These are phyloP conservation scores for Bombyx mori DNA, from an alignment of 1,140 invertebrate species.

Conservation along the genomic window DNA sequence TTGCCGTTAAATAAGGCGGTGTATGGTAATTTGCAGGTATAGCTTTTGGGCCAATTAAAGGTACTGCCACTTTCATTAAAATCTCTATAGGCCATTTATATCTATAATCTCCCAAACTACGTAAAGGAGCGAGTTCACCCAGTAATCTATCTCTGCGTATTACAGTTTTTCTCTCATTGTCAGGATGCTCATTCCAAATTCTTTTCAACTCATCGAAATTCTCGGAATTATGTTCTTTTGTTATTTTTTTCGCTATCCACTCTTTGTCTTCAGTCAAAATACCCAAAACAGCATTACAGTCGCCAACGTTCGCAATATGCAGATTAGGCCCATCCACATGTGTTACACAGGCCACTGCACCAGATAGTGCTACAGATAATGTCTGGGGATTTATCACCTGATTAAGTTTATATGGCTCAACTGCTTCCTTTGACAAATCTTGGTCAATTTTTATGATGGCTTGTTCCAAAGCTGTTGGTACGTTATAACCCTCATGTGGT, in stretches of 20 bases:
- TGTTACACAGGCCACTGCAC: constrained; percentile 88
- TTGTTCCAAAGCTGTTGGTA: constrained; percentile 77
- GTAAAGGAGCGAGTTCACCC: constrained; percentile 92
- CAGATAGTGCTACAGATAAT: constrained; percentile 88
- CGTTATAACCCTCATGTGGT: constrained; percentile 71
- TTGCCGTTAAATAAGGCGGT: constrained; percentile 95
- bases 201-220: constrained; percentile 88
- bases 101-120: constrained; percentile 96
- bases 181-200: constrained; percentile 89
- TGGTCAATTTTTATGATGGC: constrained; percentile 87
- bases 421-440: constrained; percentile 85
- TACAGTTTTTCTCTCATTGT: constrained; percentile 85
- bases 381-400: constrained; percentile 75
- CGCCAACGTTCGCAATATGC: constrained; percentile 91
- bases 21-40: constrained; percentile 90
- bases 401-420: constrained; percentile 57
- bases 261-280: constrained; percentile 79
- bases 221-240: constrained; percentile 91
- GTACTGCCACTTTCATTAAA: constrained; percentile 80
- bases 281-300: constrained; percentile 93
- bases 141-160: constrained; percentile 92
- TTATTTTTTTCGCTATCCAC: constrained; percentile 87
- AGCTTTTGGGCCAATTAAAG: constrained; percentile 78
- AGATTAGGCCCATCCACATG: constrained; percentile 89
- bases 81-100: constrained; percentile 93